phyloP scores from a whole-genome alignment of 1,140 invertebrate species.

The Trachymyrmex cornetzi region DNA sequence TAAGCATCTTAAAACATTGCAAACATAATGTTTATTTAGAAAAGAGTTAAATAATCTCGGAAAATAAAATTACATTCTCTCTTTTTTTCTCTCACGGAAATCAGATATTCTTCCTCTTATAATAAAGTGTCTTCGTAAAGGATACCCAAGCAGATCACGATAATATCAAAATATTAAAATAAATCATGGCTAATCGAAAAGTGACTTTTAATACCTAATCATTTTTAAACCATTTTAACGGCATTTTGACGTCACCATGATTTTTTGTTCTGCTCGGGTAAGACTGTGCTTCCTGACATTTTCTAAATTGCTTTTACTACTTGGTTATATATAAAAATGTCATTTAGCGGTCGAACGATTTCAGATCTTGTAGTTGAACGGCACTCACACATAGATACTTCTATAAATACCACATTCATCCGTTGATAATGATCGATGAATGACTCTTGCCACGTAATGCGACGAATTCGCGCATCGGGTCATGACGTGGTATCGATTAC shows the following conservation, averaged over 20 bases:
- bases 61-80: not conserved
- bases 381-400: not conserved
- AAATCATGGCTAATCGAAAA: too few species aligned
- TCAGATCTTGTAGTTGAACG: not conserved
- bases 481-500: not conserved
- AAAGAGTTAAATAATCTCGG: not conserved
- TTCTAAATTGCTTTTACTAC: not conserved
- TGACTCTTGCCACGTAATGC: not conserved
- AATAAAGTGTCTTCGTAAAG: not conserved
- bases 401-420: not conserved
- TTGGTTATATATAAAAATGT: slow-evolving; percentile 7
- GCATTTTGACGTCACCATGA: too few species aligned
- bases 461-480: not conserved
- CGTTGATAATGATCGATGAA: not conserved
- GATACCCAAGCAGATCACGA: too few species aligned
- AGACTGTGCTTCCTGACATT: not conserved
- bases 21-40: not conserved
- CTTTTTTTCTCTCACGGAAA: not conserved
- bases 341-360: not conserved
- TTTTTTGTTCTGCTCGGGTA: not conserved
- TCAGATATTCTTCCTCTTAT: not conserved
- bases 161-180: too few species aligned
- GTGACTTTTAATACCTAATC: too few species aligned
- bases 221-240: too few species aligned
- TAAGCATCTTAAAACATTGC: too few species aligned